Evolutionary conservation across 2,113 vertebrate genomes (phyloP), one percentile per base, ranked within the genome.

Genomic region (Daubentonia madagascariensis): DNA sequence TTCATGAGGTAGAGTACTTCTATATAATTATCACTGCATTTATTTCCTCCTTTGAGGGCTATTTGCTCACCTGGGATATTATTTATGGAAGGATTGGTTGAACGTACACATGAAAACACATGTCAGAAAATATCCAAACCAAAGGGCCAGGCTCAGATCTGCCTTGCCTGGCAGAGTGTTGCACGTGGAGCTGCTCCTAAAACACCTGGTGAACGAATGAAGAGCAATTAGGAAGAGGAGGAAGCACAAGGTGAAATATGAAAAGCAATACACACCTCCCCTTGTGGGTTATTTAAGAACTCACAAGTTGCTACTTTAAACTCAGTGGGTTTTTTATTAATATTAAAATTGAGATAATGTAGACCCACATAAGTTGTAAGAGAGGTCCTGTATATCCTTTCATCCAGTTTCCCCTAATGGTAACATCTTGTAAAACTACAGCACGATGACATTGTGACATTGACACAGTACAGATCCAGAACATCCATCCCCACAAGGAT

Each of bases 181-280:
- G 45, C 7, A 6, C 0, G 0, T 0, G 11, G 45, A 37, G 32
- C 7, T 0, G 32, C 13, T 59, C 48, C 50, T 4, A 8, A 28
- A n/a, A 48, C 10, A 13, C 22, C 50, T 2, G 9, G 37, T 1
- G 72, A 28, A 13, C 9, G 4, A 18, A 43, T 0, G 50, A 57
- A 22, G 68, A 14, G 5, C 68, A 22, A 18, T 23, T 2, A 7
- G 3, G 14, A 9, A 17, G 50, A 13, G 48, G 35, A 2, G 5
- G 1, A 1, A 1, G 32, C 0, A 1, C 0, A 4, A 1, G 8
- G 10, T 5, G 9, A 8, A 40, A 25, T 0, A 14, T 4, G 18
- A 3, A 40, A 6, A 72, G 45, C 30, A 1, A 7, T 59, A 18
- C 6, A 6, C 5, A 1, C 50, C 12, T 8, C 3, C 14, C 57